Evolutionary conservation across 2,888 invertebrate species (phyloP).

Genomic region (Orthosia gracilis): DNA sequence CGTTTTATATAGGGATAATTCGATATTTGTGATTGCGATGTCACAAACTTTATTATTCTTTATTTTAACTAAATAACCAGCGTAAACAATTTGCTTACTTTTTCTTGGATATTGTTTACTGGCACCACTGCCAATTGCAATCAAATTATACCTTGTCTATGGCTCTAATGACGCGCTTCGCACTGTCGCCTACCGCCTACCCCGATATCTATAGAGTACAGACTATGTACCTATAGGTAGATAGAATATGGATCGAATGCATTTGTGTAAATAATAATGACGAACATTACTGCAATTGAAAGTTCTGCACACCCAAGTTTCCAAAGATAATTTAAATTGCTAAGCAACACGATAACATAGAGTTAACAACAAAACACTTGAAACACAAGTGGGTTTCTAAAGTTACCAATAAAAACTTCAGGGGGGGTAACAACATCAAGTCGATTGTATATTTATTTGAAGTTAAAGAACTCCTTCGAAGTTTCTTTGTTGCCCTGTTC

Average conservation of each 20-base stretch:
- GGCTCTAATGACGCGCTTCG: conserved; percentile 37
- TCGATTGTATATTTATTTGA: conserved; percentile 27
- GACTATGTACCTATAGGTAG: background rate
- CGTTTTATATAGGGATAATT: no score
- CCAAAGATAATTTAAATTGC: conserved; percentile 9
- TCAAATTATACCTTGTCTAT: conserved; percentile 40
- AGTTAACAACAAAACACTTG: background rate
- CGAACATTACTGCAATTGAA: background rate
- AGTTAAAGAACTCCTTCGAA: conserved; percentile 32
- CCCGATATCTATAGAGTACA: background rate
- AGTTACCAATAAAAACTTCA: conserved; percentile 26
- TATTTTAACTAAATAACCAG: background rate
- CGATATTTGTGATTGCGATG: no score
- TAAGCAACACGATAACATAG: conserved; percentile 14
- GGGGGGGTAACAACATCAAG: conserved; percentile 43
- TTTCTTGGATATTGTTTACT: background rate
- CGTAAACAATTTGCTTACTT: conserved; percentile 17
- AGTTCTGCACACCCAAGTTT: background rate
- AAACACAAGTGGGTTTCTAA: conserved; percentile 2
- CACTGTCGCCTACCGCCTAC: background rate
- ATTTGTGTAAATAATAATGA: conserved; percentile 1
- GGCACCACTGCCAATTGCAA: conserved; percentile 50
- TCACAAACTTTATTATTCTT: no score
- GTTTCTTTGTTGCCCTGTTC: conserved; percentile 28
- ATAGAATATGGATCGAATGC: conserved; percentile 18